These are phyloP conservation scores for Tetragonula clypearis DNA, from an alignment of 1,140 invertebrate genomes.

Conservation along the genomic window DNA sequence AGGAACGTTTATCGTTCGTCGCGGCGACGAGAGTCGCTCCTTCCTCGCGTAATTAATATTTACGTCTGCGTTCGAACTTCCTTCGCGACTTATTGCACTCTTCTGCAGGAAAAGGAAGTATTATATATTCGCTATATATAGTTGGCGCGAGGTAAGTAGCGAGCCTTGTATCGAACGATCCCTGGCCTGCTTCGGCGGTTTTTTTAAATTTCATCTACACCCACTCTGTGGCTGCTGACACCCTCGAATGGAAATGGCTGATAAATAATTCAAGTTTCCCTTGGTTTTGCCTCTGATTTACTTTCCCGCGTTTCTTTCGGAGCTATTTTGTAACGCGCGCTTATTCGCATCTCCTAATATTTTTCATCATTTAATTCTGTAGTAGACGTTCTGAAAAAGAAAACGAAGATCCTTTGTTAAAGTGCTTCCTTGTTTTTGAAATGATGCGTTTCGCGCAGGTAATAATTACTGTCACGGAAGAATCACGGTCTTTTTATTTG, in stretches of 20 bases:
- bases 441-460: background rate
- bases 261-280: background rate
- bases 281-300: background rate
- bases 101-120: no score
- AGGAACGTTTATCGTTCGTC: background rate
- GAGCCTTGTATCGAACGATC: background rate
- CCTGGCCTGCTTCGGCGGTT: background rate
- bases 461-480: no score
- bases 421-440: background rate
- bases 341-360: background rate
- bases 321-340: background rate
- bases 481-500: no score
- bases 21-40: background rate
- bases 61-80: background rate
- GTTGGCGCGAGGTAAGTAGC: background rate
- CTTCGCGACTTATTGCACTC: background rate
- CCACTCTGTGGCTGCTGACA: background rate
- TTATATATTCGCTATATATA: background rate
- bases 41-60: constrained; percentile 16
- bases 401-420: background rate
- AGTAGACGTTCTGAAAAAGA: background rate
- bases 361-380: background rate
- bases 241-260: background rate
- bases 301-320: background rate
- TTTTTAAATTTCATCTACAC: background rate